A percentile compares a stretch with the other conserved stretches of the same genome.
phyloP scores from a whole-genome alignment of 2,888 invertebrate species.

The Idaea straminata region DNA sequence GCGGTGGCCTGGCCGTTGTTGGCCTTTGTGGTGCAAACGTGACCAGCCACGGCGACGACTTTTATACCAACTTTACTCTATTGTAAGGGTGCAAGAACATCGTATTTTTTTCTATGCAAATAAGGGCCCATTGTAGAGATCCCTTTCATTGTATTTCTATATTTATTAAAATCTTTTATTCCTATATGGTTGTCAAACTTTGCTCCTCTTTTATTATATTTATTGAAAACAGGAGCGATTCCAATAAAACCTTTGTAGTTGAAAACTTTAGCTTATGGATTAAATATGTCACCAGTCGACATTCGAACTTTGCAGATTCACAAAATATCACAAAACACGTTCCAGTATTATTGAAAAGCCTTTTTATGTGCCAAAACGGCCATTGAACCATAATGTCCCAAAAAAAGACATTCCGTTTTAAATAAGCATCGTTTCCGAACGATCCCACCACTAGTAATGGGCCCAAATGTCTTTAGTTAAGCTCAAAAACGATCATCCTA shows the following conservation, averaged over 20 bases:
- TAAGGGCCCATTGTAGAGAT: not conserved
- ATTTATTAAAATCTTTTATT: not conserved
- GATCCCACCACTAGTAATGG: slow-evolving; percentile 36
- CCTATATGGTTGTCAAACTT: not conserved
- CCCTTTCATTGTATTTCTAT: not conserved
- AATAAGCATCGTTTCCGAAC: slow-evolving; percentile 11
- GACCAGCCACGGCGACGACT: slow-evolving; percentile 35
- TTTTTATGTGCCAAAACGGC: not conserved
- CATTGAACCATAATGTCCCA: not conserved
- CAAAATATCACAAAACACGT: not conserved
- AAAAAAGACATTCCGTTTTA: not conserved
- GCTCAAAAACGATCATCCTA: slow-evolving; percentile 45
- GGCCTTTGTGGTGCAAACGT: slow-evolving; percentile 35
- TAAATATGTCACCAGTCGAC: not conserved
- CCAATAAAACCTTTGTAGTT: not conserved
- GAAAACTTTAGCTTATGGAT: not conserved
- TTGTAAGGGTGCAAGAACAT: not conserved
- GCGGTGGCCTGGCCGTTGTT: slow-evolving; percentile 25
- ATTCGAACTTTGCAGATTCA: not conserved
- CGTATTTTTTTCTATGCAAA: not conserved
- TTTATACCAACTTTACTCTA: slow-evolving; percentile 27
- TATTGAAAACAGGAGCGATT: not conserved
- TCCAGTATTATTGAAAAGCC: not conserved
- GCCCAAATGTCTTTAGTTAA: slow-evolving; percentile 40
- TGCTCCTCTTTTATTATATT: not conserved